Percentiles rank a stretch among this genome's conserved stretches.
phyloP scores from a whole-genome alignment of 2,113 vertebrate species.

The Megaceryle maxima region DNA sequence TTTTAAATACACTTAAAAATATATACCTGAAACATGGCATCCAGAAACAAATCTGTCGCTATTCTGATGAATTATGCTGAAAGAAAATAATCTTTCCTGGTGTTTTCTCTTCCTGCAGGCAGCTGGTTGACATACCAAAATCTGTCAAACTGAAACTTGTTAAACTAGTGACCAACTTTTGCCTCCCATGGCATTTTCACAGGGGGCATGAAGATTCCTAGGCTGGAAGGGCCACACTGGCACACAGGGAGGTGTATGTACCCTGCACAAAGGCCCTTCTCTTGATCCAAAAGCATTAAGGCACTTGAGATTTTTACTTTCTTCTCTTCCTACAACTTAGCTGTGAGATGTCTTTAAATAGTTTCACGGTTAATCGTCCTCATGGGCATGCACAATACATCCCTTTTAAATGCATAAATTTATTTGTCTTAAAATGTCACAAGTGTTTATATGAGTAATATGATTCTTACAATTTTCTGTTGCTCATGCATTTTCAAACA shows the following conservation, averaged over 20 bases:
- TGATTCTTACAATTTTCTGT: not conserved
- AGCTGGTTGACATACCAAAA: not conserved
- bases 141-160: not conserved
- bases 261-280: not conserved
- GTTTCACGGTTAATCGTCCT: not conserved
- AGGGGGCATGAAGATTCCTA: not conserved
- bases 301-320: not conserved
- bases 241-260: not conserved
- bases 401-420: not conserved
- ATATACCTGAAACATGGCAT: not conserved
- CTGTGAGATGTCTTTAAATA: not conserved
- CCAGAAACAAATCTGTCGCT: not conserved
- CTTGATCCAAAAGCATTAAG: not conserved
- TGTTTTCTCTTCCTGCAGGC: not conserved
- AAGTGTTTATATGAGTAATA: not conserved
- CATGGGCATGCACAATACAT: rapidly evolving
- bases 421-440: not conserved
- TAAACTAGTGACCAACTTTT: not conserved
- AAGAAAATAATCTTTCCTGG: not conserved
- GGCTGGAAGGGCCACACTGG: not conserved
- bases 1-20: not conserved
- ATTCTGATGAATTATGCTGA: not conserved
- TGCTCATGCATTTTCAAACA: not conserved
- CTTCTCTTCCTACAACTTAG: not conserved
- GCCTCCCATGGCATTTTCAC: not conserved